Conservation (phyloP, 2,797 vertebrate species). For the Enteromius argenteus region DNA sequence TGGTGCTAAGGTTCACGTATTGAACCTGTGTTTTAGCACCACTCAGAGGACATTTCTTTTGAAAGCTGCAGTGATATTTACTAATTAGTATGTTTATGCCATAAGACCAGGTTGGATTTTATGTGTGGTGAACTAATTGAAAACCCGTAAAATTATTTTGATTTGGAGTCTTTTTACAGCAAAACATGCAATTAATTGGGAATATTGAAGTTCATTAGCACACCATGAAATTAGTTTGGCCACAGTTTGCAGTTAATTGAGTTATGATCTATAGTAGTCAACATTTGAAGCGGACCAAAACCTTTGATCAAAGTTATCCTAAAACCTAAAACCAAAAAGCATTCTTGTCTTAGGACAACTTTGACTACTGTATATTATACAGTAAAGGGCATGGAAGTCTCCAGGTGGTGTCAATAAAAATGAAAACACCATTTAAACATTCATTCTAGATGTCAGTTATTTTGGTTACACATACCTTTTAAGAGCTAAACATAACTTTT, state of each 20-base stretch:
- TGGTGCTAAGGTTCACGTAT: no score
- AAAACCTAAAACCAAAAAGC: no score
- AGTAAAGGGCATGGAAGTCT: background rate
- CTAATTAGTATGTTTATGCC: no score
- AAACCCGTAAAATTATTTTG: no score
- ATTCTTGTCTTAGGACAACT: no score
- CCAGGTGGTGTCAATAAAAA: background rate
- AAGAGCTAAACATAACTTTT: conserved; percentile 6
- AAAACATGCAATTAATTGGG: background rate
- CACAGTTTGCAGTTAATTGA: background rate
- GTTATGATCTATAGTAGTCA: background rate
- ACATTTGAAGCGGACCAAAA: no score
- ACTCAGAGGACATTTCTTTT: no score
- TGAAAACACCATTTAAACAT: background rate
- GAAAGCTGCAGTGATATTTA: no score
- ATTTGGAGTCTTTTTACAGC: background rate
- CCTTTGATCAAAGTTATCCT: no score
- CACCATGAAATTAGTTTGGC: background rate
- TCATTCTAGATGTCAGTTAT: background rate
- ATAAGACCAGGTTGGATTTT: background rate
- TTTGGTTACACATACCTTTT: conserved; percentile 19
- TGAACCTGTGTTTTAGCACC: no score
- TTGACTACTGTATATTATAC: background rate
- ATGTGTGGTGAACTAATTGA: background rate
- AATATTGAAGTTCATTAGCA: background rate